Evolutionary conservation across 2,888 invertebrate genomes (phyloP).

Genomic region (Eilema griseolum): DNA sequence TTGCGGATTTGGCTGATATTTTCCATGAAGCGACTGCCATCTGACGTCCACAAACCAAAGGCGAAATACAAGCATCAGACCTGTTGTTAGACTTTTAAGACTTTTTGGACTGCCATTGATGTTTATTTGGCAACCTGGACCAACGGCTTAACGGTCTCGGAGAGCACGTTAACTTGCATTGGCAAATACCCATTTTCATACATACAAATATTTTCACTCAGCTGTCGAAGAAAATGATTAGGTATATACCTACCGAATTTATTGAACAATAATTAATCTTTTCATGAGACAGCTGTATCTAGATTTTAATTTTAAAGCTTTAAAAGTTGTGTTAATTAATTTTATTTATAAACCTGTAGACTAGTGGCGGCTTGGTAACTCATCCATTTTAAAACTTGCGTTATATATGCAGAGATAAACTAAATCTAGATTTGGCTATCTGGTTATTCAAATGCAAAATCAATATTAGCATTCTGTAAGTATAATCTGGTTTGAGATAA

Average conservation of each 20-base stretch:
- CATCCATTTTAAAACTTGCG: background rate
- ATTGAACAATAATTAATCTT: background rate
- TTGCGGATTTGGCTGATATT: too few species aligned
- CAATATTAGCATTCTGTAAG: background rate
- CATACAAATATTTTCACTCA: too few species aligned
- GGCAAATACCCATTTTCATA: too few species aligned
- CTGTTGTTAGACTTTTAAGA: too few species aligned
- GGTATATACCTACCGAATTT: background rate
- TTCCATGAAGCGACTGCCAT: too few species aligned
- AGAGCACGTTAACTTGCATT: too few species aligned
- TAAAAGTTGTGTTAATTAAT: background rate
- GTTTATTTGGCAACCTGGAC: too few species aligned
- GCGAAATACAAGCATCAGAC: too few species aligned
- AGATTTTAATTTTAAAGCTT: background rate
- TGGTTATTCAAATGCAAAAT: background rate
- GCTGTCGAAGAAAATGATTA: too few species aligned
- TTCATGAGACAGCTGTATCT: background rate
- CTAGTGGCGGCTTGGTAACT: background rate
- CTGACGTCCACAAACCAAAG: too few species aligned
- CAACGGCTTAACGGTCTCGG: too few species aligned
- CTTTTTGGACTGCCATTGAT: too few species aligned
- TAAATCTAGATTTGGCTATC: background rate
- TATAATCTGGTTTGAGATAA: constrained; percentile 3
- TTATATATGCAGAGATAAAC: background rate
- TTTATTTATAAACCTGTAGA: background rate